Conservation (phyloP, 2,888 invertebrate genomes). For the Phasia obesa region DNA sequence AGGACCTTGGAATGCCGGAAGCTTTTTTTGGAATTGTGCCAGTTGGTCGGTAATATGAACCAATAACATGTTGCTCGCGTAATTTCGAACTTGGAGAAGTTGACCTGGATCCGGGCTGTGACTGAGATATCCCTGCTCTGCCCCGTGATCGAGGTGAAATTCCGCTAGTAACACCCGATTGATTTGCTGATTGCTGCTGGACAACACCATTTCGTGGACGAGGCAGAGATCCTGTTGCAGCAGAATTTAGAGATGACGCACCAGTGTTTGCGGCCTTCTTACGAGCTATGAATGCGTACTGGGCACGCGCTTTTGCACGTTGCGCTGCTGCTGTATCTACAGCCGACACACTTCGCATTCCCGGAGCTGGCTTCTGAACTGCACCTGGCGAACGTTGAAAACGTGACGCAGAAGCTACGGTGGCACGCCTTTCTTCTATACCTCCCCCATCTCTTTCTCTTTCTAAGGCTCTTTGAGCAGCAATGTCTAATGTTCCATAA, state of each 20-base stretch:
- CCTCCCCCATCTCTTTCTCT: slow-evolving; percentile 82
- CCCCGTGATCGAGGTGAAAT: slow-evolving; percentile 82
- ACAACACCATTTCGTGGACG: slow-evolving; percentile 82
- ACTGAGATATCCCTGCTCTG: slow-evolving; percentile 93
- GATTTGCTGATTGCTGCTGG: slow-evolving; percentile 84
- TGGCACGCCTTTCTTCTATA: slow-evolving; percentile 74
- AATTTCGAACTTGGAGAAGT: slow-evolving; percentile 95
- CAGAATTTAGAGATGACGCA: slow-evolving; percentile 49
- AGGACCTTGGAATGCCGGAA: slow-evolving; percentile 88
- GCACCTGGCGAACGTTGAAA: slow-evolving; percentile 77
- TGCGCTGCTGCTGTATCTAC: slow-evolving; percentile 96
- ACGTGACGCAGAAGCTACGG: slow-evolving; percentile 73
- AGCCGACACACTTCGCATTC: slow-evolving; percentile 94
- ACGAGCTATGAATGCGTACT: slow-evolving; percentile 91
- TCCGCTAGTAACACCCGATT: slow-evolving; percentile 80
- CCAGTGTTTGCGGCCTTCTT: slow-evolving; percentile 83
- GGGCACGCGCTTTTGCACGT: slow-evolving; percentile 91
- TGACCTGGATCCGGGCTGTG: slow-evolving; percentile 96
- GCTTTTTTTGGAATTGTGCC: slow-evolving; percentile 86
- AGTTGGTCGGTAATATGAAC: slow-evolving; percentile 80
- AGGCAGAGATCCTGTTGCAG: slow-evolving; percentile 76
- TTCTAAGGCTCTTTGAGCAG: slow-evolving; percentile 85
- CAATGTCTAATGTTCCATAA: slow-evolving; percentile 91
- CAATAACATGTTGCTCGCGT: slow-evolving; percentile 85
- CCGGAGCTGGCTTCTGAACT: slow-evolving; percentile 79